Base-by-base conservation (phyloP, 2,113 vertebrate species). In the Elachura formosa region DNA sequence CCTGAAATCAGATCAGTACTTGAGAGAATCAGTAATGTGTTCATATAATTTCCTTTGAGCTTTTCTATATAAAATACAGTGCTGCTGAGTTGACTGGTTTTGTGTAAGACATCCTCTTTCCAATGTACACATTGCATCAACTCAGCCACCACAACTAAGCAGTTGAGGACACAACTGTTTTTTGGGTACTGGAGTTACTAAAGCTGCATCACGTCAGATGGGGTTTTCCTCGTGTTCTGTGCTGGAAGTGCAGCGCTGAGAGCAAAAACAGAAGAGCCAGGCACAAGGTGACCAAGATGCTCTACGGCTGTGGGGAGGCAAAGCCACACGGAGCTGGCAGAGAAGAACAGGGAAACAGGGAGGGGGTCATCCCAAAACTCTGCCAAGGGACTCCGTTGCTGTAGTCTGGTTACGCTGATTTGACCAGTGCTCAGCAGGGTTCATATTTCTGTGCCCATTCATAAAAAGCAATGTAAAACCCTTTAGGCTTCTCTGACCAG, bases 41-140 rank as follows among this genome's bases (percentile, higher is more conserved):
- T 97, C 64, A 48, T 79, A 52, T 85, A 71, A 80, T 74, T 94
- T 87, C 51, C 34, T 92, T 83, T 25, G 25, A 96, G 77, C 38
- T 91, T 46, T 89, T 95, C 88, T 25, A 83, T 95, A 69, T 14
- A 11, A 87, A 66, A 88, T 62, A 72, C 58, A 91, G 13, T 71
- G 56, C 72, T 94, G 36, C 36, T 86, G 66, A 83, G 45, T 61
- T 79, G 59, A 62, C 76, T 66, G 87, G 56, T 79, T 91, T 94
- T 84, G 78, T 63, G 89, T 94, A 91, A 96, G 82, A 41, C 9
- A 6, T 81, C 43, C 87, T 49, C 61, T 92, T 49, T 77, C 77
- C 1, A 0, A 45, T 62, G 87, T 91, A 81, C 62, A 41, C 17
- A 38, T 76, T 77, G 28, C 66, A 23, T 81, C 93, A 68, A 87